These are phyloP conservation scores for Phoxinus phoxinus DNA, from an alignment of 2,113 vertebrate species.

Conservation along the genomic window DNA sequence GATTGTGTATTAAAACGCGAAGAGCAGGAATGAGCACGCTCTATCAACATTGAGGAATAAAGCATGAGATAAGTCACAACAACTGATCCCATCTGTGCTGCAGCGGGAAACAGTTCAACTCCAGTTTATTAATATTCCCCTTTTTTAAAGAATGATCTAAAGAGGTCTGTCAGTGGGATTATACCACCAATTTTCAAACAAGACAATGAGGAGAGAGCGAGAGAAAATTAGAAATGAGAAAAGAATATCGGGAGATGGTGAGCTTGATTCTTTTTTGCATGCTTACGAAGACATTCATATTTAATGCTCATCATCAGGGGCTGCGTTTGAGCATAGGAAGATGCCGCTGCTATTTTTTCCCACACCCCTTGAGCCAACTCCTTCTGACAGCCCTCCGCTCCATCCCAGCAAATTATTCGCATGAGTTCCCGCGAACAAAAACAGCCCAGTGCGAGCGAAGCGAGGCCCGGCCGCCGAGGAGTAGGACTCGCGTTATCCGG, in stretches of 20 bases:
- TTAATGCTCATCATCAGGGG: constrained; percentile 77
- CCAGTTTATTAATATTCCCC: constrained; percentile 63
- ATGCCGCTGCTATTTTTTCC: constrained; percentile 78
- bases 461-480: constrained; percentile 72
- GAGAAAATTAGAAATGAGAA: constrained; percentile 50
- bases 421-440: constrained; percentile 79
- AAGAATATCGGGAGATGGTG: constrained; percentile 47
- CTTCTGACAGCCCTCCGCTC: constrained; percentile 80
- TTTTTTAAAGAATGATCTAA: constrained; percentile 69
- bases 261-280: constrained; percentile 65
- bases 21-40: neutral
- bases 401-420: constrained; percentile 81
- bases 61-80: constrained; percentile 13
- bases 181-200: constrained; percentile 70
- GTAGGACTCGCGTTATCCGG: constrained; percentile 54
- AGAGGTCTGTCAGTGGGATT: constrained; percentile 70
- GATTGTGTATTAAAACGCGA: neutral
- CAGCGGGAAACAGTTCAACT: constrained; percentile 13
- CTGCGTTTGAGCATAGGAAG: constrained; percentile 73
- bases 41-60: neutral
- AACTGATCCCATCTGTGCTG: constrained; percentile 8
- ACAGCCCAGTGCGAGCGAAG: constrained; percentile 77
- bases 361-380: constrained; percentile 81
- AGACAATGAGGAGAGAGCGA: constrained; percentile 61
- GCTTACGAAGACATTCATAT: constrained; percentile 77